Base-by-base conservation (phyloP, 2,888 invertebrate species). In the Seira sanloemensis region DNA sequence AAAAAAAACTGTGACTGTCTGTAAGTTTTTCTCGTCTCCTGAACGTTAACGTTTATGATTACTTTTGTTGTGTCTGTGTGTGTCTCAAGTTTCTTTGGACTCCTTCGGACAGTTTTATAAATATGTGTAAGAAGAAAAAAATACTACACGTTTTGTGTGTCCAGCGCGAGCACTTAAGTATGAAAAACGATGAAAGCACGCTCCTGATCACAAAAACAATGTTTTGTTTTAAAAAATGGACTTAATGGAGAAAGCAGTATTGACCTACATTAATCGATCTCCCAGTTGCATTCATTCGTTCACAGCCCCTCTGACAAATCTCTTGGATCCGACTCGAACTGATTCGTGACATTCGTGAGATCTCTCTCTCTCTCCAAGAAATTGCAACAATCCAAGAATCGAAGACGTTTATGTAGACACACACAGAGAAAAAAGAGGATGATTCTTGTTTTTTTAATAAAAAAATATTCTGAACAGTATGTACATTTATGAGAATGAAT, bases 401-500 rank as follows among this genome's bases (percentile, higher is more conserved):
- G 66, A 79, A 79, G 79, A 79, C 79, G 73, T 73, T 73, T 73
- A 79, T n/a, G n/a, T n/a, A n/a, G n/a, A n/a, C 27, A 66, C 46
- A 73, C 73, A 73, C 66, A 71, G 37, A 71, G 73, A 58, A 66
- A 21, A 72, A 72, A 73, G 65, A 9, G 19, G 26, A 62, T 74
- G 27, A 75, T 26, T 25, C 25, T 9, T 24, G 58, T 68, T 27
- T 37, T 68, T 71, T 62, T 24, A 62, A 71, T 12, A 68, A 23
- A 68, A 24, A 18, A 23, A 46, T 75, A 76, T 46, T 71, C n/a
- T n/a, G n/a, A n/a, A n/a, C n/a, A n/a, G n/a, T n/a, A n/a, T n/a
- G n/a, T n/a, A n/a, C 73, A 73, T 79, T 79, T 79, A 67, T 65
- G 66, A 66, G 79, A 79, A 79, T 79, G 72, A 67, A 72, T 78